These are phyloP conservation scores for Achroia grisella DNA, from an alignment of 1,140 invertebrate species.

Conservation along the genomic window DNA sequence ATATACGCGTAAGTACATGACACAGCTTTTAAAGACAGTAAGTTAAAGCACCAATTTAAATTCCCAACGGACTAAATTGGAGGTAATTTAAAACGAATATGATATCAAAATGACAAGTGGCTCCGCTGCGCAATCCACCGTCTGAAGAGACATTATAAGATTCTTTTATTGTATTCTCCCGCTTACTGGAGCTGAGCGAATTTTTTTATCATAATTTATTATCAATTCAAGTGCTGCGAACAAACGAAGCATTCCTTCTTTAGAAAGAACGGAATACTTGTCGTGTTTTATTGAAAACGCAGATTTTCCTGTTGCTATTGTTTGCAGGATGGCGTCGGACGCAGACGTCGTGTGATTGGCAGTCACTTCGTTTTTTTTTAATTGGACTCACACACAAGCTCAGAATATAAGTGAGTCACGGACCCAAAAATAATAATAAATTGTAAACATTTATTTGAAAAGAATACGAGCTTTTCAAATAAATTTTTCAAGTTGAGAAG, in stretches of 20 bases:
- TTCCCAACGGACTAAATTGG: too few relatives aligned
- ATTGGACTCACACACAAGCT: too few relatives aligned
- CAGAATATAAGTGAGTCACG: too few relatives aligned
- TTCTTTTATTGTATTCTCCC: conserved; percentile 17
- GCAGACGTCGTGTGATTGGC: conserved; percentile 23
- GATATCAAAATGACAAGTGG: too few relatives aligned
- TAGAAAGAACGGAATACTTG: not conserved
- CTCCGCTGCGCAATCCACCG: conserved; percentile 24
- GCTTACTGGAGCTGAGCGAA: not conserved
- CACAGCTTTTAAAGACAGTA: too few relatives aligned
- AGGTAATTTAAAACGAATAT: too few relatives aligned
- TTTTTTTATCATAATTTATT: conserved; percentile 23
- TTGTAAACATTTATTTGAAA: too few relatives aligned
- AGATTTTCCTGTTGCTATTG: not conserved
- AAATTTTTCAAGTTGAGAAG: too few relatives aligned
- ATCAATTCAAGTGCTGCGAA: conserved; percentile 21
- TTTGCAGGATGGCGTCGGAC: conserved; percentile 8
- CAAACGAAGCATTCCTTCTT: conserved; percentile 28
- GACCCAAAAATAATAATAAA: too few relatives aligned
- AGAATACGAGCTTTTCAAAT: too few relatives aligned
- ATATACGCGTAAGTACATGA: too few relatives aligned
- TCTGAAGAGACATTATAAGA: conserved; percentile 15
- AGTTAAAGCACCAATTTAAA: too few relatives aligned
- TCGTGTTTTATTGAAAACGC: conserved; percentile 19
- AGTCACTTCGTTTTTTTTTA: conserved; percentile 19